Percentiles rank a stretch among this genome's conserved stretches.
Evolutionary conservation across 2,113 vertebrate genomes (phyloP).

Genomic region (Oncorhynchus kisutch): DNA sequence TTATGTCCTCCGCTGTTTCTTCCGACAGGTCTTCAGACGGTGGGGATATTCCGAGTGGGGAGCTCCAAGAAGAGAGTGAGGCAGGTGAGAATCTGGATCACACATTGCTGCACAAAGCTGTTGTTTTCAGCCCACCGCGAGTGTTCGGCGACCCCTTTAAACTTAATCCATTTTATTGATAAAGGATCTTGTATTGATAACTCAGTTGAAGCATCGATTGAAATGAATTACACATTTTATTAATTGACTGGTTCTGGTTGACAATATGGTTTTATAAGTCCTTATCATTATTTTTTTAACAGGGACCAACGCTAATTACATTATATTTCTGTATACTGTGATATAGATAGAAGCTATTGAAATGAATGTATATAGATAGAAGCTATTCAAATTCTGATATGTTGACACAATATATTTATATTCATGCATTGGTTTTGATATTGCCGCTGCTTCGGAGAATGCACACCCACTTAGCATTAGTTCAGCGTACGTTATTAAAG

Average conservation of each 20-base stretch:
- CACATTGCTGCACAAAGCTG: not conserved
- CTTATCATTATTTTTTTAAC: not conserved
- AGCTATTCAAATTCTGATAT: no score
- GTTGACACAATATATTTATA: no score
- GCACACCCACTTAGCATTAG: not conserved
- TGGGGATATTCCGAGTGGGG: constrained; percentile 97
- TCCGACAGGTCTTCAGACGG: constrained; percentile 89
- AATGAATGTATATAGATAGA: not conserved
- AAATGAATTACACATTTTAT: not conserved
- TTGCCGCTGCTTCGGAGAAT: not conserved
- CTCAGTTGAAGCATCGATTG: not conserved
- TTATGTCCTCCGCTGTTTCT: not conserved
- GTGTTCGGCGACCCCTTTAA: not conserved
- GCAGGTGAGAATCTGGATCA: constrained; percentile 76
- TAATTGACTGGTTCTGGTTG: not conserved
- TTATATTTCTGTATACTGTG: no score
- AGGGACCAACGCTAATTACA: no score
- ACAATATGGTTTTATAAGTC: not conserved
- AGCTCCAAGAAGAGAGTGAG: constrained; percentile 98
- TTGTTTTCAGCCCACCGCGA: not conserved
- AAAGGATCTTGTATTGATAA: not conserved
- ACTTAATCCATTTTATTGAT: not conserved
- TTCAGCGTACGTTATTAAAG: not conserved
- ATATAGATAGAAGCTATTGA: not conserved
- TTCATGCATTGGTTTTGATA: not conserved